Evolutionary conservation across 2,113 vertebrate genomes (phyloP).

Genomic region (Girardinichthys multiradiatus): DNA sequence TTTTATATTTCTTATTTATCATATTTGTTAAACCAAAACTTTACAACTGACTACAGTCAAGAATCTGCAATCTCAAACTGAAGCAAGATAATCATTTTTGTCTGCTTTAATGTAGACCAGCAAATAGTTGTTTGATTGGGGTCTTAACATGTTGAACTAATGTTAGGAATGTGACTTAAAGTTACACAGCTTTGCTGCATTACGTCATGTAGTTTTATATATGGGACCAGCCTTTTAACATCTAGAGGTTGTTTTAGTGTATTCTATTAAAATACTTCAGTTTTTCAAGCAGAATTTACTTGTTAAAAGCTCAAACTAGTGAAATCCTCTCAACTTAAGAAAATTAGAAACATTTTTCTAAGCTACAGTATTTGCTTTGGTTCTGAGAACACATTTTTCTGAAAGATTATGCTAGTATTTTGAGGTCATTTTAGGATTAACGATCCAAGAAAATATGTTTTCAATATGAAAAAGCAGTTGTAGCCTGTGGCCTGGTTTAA

Average conservation of each 20-base stretch:
- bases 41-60: not conserved
- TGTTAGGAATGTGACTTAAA: not conserved
- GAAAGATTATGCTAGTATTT: not conserved
- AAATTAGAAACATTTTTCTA: not conserved
- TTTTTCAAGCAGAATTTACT: not conserved
- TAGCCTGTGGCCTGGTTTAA: not conserved
- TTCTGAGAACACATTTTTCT: not conserved
- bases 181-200: not conserved
- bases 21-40: not conserved
- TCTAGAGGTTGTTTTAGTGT: not conserved
- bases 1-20: too few species aligned
- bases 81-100: not conserved
- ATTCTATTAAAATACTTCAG: not conserved
- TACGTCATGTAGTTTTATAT: not conserved
- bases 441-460: not conserved
- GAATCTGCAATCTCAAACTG: not conserved
- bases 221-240: not conserved
- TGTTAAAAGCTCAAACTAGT: not conserved
- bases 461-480: not conserved
- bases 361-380: not conserved
- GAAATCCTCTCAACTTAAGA: not conserved
- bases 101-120: not conserved
- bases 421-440: fast-evolving
- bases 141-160: too few species aligned
- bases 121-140: not conserved